These are phyloP conservation scores for Acrocephalus arundinaceus DNA, from an alignment of 2,113 vertebrate genomes.

Conservation along the genomic window DNA sequence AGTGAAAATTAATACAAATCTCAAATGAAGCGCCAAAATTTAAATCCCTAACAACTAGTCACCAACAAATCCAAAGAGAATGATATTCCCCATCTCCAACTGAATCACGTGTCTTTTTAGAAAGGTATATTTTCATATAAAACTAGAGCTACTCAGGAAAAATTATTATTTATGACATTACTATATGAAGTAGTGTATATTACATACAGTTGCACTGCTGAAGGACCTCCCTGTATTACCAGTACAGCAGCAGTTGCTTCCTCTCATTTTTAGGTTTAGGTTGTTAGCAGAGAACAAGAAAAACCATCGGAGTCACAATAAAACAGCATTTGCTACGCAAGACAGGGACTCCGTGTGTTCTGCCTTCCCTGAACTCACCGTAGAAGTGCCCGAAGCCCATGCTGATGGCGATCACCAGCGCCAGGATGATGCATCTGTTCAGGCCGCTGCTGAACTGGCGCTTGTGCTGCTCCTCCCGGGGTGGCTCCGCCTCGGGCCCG, in stretches of 20 bases:
- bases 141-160: neutral
- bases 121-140: neutral
- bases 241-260: neutral
- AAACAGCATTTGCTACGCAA: accelerated
- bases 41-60: neutral
- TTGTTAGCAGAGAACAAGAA: neutral
- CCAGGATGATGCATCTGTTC: conserved; percentile 85
- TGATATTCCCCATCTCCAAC: neutral
- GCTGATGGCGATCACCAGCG: conserved; percentile 87
- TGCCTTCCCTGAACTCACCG: conserved; percentile 69
- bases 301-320: neutral
- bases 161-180: neutral
- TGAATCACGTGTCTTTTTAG: neutral
- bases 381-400: conserved; percentile 92
- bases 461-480: conserved; percentile 1
- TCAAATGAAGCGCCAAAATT: neutral
- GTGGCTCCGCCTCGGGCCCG: neutral
- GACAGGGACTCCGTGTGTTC: accelerated
- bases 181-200: neutral
- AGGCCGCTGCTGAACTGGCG: conserved; percentile 74
- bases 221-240: neutral
- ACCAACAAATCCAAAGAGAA: neutral
- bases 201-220: neutral
- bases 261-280: neutral
- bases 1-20: neutral